Base-by-base conservation (phyloP, 2,888 invertebrate species). In the Sesia bembeciformis region DNA sequence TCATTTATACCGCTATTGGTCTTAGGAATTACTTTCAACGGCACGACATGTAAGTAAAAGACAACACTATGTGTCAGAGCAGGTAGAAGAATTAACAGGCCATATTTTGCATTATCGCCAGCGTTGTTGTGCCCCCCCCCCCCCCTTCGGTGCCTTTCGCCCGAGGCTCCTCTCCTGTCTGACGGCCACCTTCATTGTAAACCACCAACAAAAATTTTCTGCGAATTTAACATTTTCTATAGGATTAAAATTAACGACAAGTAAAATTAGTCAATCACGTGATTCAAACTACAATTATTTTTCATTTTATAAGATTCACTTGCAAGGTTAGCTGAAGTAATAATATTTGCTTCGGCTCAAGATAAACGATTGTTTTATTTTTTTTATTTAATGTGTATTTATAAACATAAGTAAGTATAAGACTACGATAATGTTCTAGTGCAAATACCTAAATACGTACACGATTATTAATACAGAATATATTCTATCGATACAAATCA, bases 81-180 rank as follows among this genome's bases (percentile, higher is more conserved):
- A 42, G 42, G 42, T 42, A 42, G 42, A 42, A 42, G 7, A 5
- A 7, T 7, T 42, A 42, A 66, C 61, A 65, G 23, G 68, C 66
- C 71, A 74, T 76, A 76, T 77, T 42, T 74, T 76, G 74, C 74
- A 78, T 81, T 81, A 81, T 67, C 64, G 69, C 63, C 76, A 71
- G 76, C 76, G 76, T 81, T 80, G 80, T 76, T 77, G 75, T 66
- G 73, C 70, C 71, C 71, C 82, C 79, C 83, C 70, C 71, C 71
- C 82, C 79, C 83, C 83, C 81, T 77, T 73, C 74, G 74, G 78
- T 66, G 78, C 81, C 82, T 78, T 83, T 75, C 74, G 73, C 81
- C 74, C 78, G 23, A 23, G 23, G 23, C 81, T 66, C 79, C 78
- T 76, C 78, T 76, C 75, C 77, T 69, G 72, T 71, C 67, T 66